phyloP scores from a whole-genome alignment of 2,888 invertebrate genomes.

The Acleris emargana region DNA sequence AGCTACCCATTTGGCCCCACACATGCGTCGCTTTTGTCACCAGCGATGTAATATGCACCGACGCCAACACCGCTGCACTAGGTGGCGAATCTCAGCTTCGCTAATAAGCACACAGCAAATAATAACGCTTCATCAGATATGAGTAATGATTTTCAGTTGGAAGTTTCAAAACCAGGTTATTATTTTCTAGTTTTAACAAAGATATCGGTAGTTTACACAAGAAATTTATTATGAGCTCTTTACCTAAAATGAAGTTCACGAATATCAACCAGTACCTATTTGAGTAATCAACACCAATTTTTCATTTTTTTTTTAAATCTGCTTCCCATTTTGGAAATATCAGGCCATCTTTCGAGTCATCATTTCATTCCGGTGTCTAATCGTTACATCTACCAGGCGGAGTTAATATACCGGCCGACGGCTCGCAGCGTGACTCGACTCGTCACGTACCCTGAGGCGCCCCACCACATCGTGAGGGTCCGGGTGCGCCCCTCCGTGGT shows the following conservation, averaged over 20 bases:
- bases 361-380: neutral
- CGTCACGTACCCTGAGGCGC: constrained; percentile 84
- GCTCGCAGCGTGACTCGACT: constrained; percentile 82
- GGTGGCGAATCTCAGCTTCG: neutral
- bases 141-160: constrained; percentile 7
- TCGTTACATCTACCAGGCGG: constrained; percentile 60
- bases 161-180: neutral
- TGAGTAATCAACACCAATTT: too few species aligned
- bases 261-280: too few species aligned
- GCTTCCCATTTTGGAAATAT: too few species aligned
- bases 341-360: too few species aligned
- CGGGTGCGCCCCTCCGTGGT: constrained; percentile 87
- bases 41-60: constrained; percentile 16
- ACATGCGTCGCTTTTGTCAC: constrained; percentile 25
- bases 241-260: too few species aligned
- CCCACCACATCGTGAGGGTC: constrained; percentile 81
- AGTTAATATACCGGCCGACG: constrained; percentile 76
- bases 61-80: neutral
- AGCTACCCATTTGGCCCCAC: neutral
- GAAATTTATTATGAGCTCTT: too few species aligned
- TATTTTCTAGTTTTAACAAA: too few species aligned
- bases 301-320: too few species aligned
- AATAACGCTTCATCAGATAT: neutral
- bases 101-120: constrained; percentile 4
- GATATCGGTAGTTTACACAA: too few species aligned